These are phyloP conservation scores for Nemapogon koenigi DNA, from an alignment of 2,888 invertebrate species.

Conservation along the genomic window DNA sequence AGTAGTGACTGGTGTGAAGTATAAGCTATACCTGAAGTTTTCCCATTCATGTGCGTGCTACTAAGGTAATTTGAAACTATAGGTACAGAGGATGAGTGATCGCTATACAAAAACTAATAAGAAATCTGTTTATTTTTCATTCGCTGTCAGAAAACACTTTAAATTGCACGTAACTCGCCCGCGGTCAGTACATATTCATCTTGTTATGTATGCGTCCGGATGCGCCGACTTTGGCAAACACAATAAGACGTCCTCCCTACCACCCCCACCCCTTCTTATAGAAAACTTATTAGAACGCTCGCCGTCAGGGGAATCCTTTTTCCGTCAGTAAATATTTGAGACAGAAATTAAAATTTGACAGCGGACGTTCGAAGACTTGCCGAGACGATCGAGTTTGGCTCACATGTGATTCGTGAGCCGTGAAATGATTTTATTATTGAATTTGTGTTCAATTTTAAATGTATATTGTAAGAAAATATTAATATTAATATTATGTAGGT, in stretches of 20 bases:
- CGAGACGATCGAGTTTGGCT: slow-evolving; percentile 49
- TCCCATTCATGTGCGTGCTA: no score
- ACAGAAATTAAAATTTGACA: slow-evolving; percentile 66
- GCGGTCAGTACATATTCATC: slow-evolving; percentile 59
- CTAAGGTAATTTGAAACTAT: no score
- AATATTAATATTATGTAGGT: no score
- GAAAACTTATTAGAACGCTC: slow-evolving; percentile 64
- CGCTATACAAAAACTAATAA: no score
- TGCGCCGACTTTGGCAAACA: slow-evolving; percentile 63
- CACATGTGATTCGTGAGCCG: slow-evolving; percentile 59
- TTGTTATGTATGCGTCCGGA: slow-evolving; percentile 64
- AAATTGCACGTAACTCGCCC: no score
- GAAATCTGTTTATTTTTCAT: no score
- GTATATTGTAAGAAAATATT: no score
- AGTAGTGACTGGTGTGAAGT: no score
- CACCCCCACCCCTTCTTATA: slow-evolving; percentile 40
- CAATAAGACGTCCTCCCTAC: slow-evolving; percentile 51
- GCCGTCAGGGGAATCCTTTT: slow-evolving; percentile 64
- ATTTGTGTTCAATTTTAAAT: no score
- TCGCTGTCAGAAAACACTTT: no score
- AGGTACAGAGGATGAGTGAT: no score
- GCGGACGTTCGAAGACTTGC: slow-evolving; percentile 41
- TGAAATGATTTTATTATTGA: slow-evolving; percentile 63
- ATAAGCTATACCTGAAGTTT: no score
- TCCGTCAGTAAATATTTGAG: slow-evolving; percentile 65